phyloP scores from a whole-genome alignment of 2,797 vertebrate species.

The Remorina albescens region DNA sequence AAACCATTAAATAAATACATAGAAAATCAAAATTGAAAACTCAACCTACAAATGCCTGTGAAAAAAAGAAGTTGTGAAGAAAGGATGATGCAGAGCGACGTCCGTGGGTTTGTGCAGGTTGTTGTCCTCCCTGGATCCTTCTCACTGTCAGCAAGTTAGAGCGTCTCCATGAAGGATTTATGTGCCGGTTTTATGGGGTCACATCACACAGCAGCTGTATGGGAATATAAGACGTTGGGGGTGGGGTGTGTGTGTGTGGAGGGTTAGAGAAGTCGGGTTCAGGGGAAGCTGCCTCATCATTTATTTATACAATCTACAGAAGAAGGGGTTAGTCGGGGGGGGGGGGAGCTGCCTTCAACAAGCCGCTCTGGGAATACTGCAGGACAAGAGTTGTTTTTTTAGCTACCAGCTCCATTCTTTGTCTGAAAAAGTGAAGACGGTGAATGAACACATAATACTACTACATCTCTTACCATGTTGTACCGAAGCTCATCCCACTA shows the following conservation, averaged over 20 bases:
- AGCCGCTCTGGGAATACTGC: conserved; percentile 70
- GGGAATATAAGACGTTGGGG: conserved; percentile 73
- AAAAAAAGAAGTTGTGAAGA: background rate
- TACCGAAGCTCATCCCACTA: conserved; percentile 19
- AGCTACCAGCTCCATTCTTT: conserved; percentile 76
- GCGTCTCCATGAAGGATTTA: conserved; percentile 69
- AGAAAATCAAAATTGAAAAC: background rate
- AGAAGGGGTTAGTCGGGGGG: conserved; percentile 70
- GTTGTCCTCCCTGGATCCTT: conserved; percentile 32
- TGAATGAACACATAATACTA: conserved; percentile 33
- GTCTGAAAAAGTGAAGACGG: conserved; percentile 61
- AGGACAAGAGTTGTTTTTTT: conserved; percentile 82
- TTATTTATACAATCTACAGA: conserved; percentile 84
- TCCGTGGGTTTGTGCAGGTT: conserved; percentile 12
- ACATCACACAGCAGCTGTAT: conserved; percentile 54
- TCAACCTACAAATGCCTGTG: background rate
- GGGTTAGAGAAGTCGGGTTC: conserved; percentile 66
- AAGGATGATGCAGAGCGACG: background rate
- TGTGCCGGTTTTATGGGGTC: conserved; percentile 59
- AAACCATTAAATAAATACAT: background rate
- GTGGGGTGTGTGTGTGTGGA: conserved; percentile 59
- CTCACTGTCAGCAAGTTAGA: conserved; percentile 32
- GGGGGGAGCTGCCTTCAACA: conserved; percentile 58
- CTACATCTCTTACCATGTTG: conserved; percentile 15
- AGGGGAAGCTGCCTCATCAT: conserved; percentile 80